Percentiles rank a stretch among this genome's conserved stretches.
These are phyloP conservation scores for Varanus komodoensis DNA, from an alignment of 2,113 vertebrate species.

Conservation along the genomic window DNA sequence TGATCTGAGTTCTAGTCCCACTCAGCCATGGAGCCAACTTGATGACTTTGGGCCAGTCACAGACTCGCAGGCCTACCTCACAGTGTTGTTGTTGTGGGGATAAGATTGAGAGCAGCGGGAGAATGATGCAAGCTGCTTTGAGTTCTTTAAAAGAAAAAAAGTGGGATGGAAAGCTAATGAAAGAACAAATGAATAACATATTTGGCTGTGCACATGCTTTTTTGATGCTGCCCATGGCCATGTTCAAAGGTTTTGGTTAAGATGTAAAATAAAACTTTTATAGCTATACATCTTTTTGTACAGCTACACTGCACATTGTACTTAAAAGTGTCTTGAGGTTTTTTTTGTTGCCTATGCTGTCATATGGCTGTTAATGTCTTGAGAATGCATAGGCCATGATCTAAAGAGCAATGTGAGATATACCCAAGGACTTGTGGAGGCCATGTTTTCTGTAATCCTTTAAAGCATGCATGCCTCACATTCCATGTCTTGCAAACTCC, in stretches of 20 bases:
- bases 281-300: not conserved
- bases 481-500: not conserved
- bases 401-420: not conserved
- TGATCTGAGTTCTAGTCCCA: too few relatives aligned
- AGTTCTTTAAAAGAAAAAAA: too few relatives aligned
- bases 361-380: not conserved
- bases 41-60: too few relatives aligned
- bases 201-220: not conserved
- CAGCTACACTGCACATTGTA: not conserved
- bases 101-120: too few relatives aligned
- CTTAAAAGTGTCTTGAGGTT: not conserved
- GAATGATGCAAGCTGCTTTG: too few relatives aligned
- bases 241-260: not conserved
- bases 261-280: not conserved
- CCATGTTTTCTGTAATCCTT: not conserved
- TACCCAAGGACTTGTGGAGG: not conserved
- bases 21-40: too few relatives aligned
- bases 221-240: not conserved
- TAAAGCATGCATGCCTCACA: not conserved
- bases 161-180: too few relatives aligned
- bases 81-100: too few relatives aligned
- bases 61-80: too few relatives aligned
- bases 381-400: not conserved
- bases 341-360: not conserved
- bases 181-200: too few relatives aligned